Evolutionary conservation across 2,113 vertebrate species (phyloP).

Genomic region (Riparia riparia): DNA sequence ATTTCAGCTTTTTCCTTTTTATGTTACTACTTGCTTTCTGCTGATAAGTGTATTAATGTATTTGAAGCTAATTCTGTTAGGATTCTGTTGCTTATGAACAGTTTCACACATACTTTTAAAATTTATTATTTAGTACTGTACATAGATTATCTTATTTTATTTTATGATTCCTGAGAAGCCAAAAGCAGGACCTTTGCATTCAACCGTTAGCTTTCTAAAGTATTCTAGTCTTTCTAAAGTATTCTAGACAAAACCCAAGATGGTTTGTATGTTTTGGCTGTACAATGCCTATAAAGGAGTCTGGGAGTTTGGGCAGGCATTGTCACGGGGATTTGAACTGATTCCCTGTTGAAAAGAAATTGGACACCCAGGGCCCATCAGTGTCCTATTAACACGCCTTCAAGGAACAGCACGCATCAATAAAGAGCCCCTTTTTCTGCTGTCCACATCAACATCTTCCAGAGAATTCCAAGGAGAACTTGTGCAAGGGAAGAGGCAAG

Average conservation of each 20-base stretch:
- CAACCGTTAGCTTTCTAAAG: not conserved
- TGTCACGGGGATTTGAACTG: not conserved
- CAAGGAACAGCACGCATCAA: fast-evolving
- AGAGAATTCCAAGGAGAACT: not conserved
- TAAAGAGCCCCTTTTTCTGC: not conserved
- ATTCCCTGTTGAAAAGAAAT: not conserved
- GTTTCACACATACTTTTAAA: not conserved
- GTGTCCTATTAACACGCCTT: fast-evolving
- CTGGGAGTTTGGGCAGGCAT: not conserved
- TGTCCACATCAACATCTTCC: not conserved
- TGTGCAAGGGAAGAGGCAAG: not conserved
- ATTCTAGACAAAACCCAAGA: not conserved
- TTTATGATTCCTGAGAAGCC: not conserved
- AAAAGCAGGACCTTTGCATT: not conserved
- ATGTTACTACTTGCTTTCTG: not conserved
- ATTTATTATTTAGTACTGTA: not conserved
- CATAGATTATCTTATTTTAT: not conserved
- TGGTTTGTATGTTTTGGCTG: not conserved
- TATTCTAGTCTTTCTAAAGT: not conserved
- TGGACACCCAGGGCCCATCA: not conserved
- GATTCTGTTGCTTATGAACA: not conserved
- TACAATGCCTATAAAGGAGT: not conserved
- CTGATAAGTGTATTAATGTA: not conserved
- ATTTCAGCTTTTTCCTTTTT: not conserved
- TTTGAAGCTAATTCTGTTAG: not conserved